Conservation (phyloP, 2,113 vertebrate species). For the Syrmaticus mikado region DNA sequence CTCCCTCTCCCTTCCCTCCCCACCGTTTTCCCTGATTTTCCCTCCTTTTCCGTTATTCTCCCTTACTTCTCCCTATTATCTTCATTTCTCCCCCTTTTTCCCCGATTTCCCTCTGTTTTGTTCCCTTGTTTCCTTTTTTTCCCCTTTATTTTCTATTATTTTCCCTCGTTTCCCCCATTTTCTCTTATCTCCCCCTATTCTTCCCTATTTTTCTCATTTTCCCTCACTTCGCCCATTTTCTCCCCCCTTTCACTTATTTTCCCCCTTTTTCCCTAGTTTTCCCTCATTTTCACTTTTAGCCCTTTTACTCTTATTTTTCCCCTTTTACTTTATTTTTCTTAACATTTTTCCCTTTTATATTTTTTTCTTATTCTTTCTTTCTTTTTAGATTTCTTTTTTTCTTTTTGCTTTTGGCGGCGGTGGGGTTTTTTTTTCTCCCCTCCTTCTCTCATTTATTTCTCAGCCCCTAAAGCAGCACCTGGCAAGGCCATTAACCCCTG, state of each 20-base stretch:
- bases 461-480: background rate
- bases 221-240: background rate
- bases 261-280: background rate
- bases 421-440: background rate
- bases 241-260: background rate
- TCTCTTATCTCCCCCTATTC: background rate
- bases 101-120: background rate
- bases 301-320: background rate
- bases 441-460: background rate
- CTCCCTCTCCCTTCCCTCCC: too few relatives aligned
- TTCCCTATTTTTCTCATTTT: background rate
- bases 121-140: background rate
- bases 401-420: background rate
- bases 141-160: background rate
- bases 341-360: background rate
- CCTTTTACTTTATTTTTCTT: background rate
- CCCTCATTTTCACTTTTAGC: too few relatives aligned
- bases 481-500: background rate
- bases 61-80: too few relatives aligned
- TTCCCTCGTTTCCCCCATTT: background rate
- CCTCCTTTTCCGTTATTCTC: too few relatives aligned
- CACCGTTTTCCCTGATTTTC: too few relatives aligned
- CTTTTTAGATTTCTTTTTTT: background rate
- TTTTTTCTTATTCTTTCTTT: background rate
- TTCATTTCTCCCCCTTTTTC: background rate